These are phyloP conservation scores for Bolinopsis microptera DNA, from an alignment of 37 sponge, comb jelly and placozoan species.

Conservation along the genomic window DNA sequence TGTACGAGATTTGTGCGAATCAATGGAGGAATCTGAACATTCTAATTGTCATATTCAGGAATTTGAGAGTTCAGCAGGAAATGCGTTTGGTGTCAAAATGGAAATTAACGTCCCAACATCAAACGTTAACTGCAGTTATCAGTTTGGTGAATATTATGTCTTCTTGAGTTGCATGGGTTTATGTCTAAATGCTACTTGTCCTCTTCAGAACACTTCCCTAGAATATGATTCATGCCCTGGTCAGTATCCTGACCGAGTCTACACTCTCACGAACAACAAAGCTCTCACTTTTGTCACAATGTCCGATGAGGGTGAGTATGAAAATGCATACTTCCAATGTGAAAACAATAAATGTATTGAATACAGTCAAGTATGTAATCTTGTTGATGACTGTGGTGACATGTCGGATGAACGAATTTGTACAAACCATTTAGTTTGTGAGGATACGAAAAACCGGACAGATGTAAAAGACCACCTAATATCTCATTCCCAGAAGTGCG, in stretches of 20 bases:
- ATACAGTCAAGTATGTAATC: neutral
- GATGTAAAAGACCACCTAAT: neutral
- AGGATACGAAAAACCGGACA: neutral
- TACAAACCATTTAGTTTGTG: neutral
- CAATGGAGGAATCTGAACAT: neutral
- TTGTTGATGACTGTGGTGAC: neutral
- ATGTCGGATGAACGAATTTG: neutral
- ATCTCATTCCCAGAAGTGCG: neutral
- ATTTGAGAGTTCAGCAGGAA: neutral
- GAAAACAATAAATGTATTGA: neutral
- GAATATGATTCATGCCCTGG: neutral
- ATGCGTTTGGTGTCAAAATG: neutral
- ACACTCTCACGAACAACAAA: neutral
- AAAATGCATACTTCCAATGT: neutral
- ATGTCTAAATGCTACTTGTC: neutral
- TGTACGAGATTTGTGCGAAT: neutral
- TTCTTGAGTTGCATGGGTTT: neutral
- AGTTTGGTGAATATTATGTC: neutral
- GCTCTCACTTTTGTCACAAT: neutral
- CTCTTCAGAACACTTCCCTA: neutral
- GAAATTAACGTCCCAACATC: neutral
- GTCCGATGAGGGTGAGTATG: neutral
- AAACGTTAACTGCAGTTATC: neutral
- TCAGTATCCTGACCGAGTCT: neutral
- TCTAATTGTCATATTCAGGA: too few species aligned